phyloP scores from a whole-genome alignment of 2,888 invertebrate species.

The Anoplius nigerrimus region DNA sequence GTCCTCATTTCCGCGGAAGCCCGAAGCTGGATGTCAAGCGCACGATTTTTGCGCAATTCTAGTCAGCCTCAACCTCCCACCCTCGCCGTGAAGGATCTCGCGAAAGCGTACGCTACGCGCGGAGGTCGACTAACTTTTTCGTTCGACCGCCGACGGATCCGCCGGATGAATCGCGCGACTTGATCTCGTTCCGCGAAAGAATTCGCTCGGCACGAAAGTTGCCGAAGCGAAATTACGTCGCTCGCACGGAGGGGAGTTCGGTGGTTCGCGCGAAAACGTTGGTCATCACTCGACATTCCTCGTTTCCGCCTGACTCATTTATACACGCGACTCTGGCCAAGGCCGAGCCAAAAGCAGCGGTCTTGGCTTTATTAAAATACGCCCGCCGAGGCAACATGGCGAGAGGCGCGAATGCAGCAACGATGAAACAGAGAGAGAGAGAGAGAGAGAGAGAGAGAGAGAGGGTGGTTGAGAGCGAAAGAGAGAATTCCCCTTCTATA shows the following conservation, averaged over 20 bases:
- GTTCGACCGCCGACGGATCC: too few relatives aligned
- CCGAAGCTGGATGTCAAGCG: too few relatives aligned
- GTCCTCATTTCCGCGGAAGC: too few relatives aligned
- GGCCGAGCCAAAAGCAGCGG: conserved; percentile 54
- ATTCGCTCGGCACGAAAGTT: not conserved
- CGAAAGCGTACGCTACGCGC: too few relatives aligned
- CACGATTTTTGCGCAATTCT: too few relatives aligned
- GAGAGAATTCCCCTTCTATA: not conserved
- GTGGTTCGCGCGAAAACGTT: conserved; percentile 32
- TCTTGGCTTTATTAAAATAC: conserved; percentile 52
- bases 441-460: not conserved
- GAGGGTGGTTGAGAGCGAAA: not conserved
- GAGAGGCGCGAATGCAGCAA: conserved; percentile 20
- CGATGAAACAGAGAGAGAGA: not conserved
- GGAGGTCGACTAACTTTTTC: too few relatives aligned
- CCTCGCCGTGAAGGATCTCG: too few relatives aligned
- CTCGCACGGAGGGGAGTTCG: conserved; percentile 19
- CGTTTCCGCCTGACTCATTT: conserved; percentile 58
- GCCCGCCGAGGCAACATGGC: conserved; percentile 31
- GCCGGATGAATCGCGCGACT: too few relatives aligned
- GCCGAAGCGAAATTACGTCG: conserved; percentile 27
- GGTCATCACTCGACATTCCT: conserved; percentile 50
- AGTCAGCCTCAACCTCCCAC: too few relatives aligned
- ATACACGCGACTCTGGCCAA: conserved; percentile 31
- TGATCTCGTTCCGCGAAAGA: too few relatives aligned